These are phyloP conservation scores for Muschampia staudingeri DNA, from an alignment of 2,888 invertebrate genomes.

Conservation along the genomic window DNA sequence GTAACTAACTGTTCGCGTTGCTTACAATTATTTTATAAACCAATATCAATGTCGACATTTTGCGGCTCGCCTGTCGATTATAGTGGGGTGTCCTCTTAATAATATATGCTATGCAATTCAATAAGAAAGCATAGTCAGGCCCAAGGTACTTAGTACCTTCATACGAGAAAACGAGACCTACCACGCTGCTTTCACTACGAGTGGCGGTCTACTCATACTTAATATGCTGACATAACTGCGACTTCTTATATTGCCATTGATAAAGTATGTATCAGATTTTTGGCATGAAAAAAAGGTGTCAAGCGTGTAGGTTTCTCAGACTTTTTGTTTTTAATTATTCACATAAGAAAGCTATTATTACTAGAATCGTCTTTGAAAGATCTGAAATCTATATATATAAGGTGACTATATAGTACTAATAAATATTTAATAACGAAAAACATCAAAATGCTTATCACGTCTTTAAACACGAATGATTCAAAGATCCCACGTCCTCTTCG, in stretches of 20 bases:
- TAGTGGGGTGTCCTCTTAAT: background rate
- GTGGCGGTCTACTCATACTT: background rate
- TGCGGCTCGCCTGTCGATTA: background rate
- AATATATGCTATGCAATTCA: background rate
- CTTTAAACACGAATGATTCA: constrained; percentile 5
- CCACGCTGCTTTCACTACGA: constrained; percentile 6
- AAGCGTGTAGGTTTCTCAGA: too few relatives aligned
- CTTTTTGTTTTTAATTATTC: too few relatives aligned
- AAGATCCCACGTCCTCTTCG: constrained; percentile 8
- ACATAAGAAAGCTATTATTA: too few relatives aligned
- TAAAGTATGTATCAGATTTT: background rate
- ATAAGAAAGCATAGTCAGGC: background rate
- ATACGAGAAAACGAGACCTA: too few relatives aligned
- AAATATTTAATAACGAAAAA: background rate
- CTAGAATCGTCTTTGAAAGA: too few relatives aligned
- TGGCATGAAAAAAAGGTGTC: background rate
- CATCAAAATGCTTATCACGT: background rate
- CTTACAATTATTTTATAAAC: background rate
- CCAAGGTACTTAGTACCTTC: background rate
- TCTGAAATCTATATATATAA: too few relatives aligned
- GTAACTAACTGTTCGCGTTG: too few relatives aligned
- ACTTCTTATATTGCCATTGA: background rate
- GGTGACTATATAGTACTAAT: too few relatives aligned
- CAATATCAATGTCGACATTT: background rate
- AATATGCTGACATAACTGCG: background rate